Base-by-base conservation (phyloP, 2,888 invertebrate species). In the Troides helena region DNA sequence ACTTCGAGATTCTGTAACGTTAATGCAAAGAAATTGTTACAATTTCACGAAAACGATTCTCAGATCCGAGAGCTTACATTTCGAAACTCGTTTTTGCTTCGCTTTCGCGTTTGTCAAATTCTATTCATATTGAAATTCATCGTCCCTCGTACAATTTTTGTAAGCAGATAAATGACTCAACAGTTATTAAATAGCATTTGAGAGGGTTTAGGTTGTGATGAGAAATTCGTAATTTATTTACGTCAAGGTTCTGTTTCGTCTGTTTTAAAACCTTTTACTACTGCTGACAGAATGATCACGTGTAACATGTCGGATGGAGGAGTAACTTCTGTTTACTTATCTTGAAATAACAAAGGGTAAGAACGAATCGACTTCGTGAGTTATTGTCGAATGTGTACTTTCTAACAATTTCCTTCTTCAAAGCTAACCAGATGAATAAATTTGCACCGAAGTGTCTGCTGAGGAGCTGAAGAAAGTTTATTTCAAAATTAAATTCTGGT, bases 61-160 rank as follows among this genome's bases (percentile, higher is more conserved):
- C 56, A 62, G 50, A 23, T 50, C 46, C 21, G 62, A 21, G 25
- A 39, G 67, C 67, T 62, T 67, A 67, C 43, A 43, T 62, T 67
- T 61, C 67, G 23, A 8, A 53, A 62, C 56, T 56, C 62, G 23
- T 62, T 62, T 57, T 65, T 25, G 68, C 60, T 60, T 60, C 59
- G 39, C 56, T 65, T 46, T 69, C 43, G 53, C 64, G 50, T 65
- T 62, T 62, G 53, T 64, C 60, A 43, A 61, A 65, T 69, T 64
- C 53, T 65, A 43, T 69, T 69, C 68, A 61, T 65, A 65, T 65
- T 69, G 60, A 69, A 69, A 69, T 69, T 53, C 53, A 60, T 56
- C 36, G 14, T 53, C n/a, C 36, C 36, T 21, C 56, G 58, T 59
- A 53, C 10, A 43, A 18, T 60, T 67, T 68, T 68, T 62, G 23